A percentile compares a stretch with the other conserved stretches of the same genome.
Evolutionary conservation across 2,888 invertebrate species (phyloP).

Genomic region (Acrobasis suavella): DNA sequence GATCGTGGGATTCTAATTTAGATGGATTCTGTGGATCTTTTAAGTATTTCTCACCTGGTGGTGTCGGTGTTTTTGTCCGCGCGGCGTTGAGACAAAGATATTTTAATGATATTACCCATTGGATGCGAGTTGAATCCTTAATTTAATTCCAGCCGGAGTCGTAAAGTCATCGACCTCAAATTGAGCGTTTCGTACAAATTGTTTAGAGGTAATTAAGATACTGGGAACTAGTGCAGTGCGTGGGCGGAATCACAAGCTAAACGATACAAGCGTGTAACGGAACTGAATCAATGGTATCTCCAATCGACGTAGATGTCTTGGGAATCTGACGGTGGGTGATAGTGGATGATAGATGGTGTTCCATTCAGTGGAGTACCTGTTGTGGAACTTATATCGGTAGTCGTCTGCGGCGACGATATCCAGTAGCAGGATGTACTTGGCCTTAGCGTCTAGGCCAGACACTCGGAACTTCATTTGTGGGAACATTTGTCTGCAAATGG

Average conservation of each 20-base stretch:
- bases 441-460: conserved; percentile 98
- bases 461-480: conserved; percentile 99
- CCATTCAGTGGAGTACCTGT: conserved; percentile 83
- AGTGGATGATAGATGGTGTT: conserved; percentile 26
- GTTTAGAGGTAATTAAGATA: conserved; percentile 73
- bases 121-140: conserved; percentile 79
- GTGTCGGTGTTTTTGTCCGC: conserved; percentile 70
- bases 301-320: conserved; percentile 68
- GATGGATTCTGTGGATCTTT: conserved; percentile 51
- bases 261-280: conserved; percentile 70
- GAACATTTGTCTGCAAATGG: conserved; percentile 97
- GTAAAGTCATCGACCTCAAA: conserved; percentile 77
- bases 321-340: conserved; percentile 36
- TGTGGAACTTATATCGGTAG: conserved; percentile 98
- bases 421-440: conserved; percentile 99
- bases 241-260: conserved; percentile 78
- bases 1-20: conserved; percentile 46
- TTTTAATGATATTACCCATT: conserved; percentile 80
- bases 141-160: conserved; percentile 66
- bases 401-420: conserved; percentile 99
- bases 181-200: conserved; percentile 75
- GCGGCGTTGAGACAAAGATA: conserved; percentile 78
- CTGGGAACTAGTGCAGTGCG: conserved; percentile 76
- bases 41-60: conserved; percentile 75
- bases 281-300: conserved; percentile 60